Evolutionary conservation across 2,888 invertebrate species (phyloP), one percentile per base, ranked within the genome.

Genomic region (Parasteatoda lunata): DNA sequence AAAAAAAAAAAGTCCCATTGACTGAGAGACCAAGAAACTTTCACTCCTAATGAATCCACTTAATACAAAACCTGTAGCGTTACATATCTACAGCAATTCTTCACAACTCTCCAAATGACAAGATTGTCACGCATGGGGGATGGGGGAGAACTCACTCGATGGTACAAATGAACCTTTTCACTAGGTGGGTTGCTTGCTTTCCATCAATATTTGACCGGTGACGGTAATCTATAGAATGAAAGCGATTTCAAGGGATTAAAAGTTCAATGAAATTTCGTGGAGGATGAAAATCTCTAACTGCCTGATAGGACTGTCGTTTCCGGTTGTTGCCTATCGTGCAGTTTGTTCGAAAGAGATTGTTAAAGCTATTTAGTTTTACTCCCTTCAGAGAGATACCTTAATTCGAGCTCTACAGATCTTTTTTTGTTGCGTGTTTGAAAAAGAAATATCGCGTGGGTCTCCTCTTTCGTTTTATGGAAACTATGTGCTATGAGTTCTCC

Each of bases 191-290:
- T 30, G 30, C 30, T 30, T 30, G 30, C 30, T 15, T 45, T 9
- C 15, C 54, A 52, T 54, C 59, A 9, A 51, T 68, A 77, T 72
- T 70, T 45, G 59, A 66, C 77, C 52, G 70, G 79, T 69, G 59
- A 64, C 71, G 79, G 64, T 79, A 80, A 80, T 80, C 80, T 70
- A 64, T 45, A 66, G 51, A 80, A 71, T 59, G 79, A 49, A 72
- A 77, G 69, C 79, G 84, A 85, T 85, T 85, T 85, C n/a, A 45
- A 30, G 15, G 84, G 84, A 85, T 85, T 85, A 85, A 70, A 79
- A 69, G 84, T 85, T 85, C 84, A 85, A 76, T 79, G 84, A 64
- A 73, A 85, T 85, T 79, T 79, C 66, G 6, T 48, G 59, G 65
- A 72, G 78, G 77, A 64, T 52, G 79, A 48, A 70, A 82, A 76